Conservation (phyloP, 2,113 vertebrate genomes). For the Nothocercus nigrocapillus region DNA sequence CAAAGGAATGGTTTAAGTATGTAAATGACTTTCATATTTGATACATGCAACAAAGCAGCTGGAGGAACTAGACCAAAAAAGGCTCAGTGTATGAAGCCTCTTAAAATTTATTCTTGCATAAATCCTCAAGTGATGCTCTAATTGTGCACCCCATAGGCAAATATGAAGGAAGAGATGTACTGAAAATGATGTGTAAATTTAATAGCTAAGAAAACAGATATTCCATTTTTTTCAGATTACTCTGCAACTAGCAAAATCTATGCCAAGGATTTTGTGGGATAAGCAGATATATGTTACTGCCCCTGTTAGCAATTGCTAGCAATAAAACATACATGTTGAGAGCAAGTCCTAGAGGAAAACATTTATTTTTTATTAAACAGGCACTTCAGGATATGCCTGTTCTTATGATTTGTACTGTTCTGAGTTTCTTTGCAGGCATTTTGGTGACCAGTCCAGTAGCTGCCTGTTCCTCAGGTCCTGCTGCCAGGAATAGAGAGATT, state of each 20-base stretch:
- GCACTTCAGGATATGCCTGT: slow-evolving; percentile 18
- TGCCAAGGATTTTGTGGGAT: neutral
- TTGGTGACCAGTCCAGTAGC: neutral
- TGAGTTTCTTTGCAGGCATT: neutral
- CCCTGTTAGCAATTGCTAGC: neutral
- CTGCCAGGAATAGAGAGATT: slow-evolving; percentile 6
- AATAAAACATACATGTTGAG: neutral
- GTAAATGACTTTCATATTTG: neutral
- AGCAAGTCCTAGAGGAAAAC: slow-evolving; percentile 9
- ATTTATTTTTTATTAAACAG: slow-evolving; percentile 58
- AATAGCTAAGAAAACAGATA: neutral
- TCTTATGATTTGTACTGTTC: neutral
- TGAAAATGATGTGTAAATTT: neutral
- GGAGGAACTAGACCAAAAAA: neutral
- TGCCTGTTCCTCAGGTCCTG: neutral
- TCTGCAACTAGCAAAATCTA: neutral
- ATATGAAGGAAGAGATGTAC: neutral
- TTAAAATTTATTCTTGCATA: neutral
- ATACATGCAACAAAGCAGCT: neutral
- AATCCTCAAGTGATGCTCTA: slow-evolving; percentile 15
- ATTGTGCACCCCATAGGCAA: neutral
- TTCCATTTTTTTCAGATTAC: neutral
- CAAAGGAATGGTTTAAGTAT: slow-evolving; percentile 18
- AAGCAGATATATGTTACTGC: slow-evolving; percentile 17
- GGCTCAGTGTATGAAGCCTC: neutral